Evolutionary conservation across 2,113 vertebrate genomes (phyloP).

Genomic region (Puma concolor): DNA sequence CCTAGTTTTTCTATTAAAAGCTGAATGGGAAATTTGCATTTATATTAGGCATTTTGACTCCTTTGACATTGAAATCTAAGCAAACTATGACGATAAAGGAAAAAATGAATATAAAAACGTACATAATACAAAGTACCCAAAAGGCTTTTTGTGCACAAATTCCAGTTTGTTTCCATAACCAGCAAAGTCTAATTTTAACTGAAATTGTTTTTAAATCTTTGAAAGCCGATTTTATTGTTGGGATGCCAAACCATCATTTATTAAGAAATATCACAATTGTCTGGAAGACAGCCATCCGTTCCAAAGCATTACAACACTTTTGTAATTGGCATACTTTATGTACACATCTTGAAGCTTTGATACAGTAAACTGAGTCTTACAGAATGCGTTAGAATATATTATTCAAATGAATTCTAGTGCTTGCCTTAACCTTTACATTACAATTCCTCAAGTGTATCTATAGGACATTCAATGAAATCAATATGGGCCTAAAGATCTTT

Average conservation of each 20-base stretch:
- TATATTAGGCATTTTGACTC: conserved; percentile 64
- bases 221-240: neutral
- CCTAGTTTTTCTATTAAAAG: conserved; percentile 22
- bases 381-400: conserved; percentile 63
- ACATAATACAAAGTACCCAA: neutral
- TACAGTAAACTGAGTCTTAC: conserved; percentile 16
- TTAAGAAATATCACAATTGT: neutral
- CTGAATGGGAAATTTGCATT: conserved; percentile 57
- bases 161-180: neutral
- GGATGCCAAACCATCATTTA: neutral
- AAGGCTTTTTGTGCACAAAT: neutral
- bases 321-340: neutral
- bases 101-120: neutral
- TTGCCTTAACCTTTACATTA: conserved; percentile 78
- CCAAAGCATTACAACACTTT: conserved; percentile 57
- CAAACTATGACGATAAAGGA: neutral
- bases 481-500: conserved; percentile 75
- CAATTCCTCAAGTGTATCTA: conserved; percentile 67
- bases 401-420: conserved; percentile 78
- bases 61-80: conserved; percentile 37
- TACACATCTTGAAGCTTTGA: conserved; percentile 44
- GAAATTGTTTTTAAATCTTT: neutral
- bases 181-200: neutral
- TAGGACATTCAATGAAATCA: conserved; percentile 77
- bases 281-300: neutral